Evolutionary conservation across 92 coral and sea anemone species (phyloP).

Genomic region (Isaurus tuberculatus): DNA sequence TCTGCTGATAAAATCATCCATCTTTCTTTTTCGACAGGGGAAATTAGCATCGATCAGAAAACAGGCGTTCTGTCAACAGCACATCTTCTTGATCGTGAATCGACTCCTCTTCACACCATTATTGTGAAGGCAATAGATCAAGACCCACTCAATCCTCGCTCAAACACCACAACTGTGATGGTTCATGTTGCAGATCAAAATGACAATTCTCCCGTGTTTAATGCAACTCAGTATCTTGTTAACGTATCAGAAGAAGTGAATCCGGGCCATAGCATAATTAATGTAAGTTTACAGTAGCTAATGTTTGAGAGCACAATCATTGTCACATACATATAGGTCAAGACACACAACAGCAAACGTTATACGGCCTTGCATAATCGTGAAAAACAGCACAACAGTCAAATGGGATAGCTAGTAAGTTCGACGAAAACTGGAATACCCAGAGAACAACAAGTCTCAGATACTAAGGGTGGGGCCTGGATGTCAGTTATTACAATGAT

Average conservation of each 20-base stretch:
- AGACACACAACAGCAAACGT: no score
- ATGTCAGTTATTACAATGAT: no score
- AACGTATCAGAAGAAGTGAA: conserved; percentile 44
- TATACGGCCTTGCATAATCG: no score
- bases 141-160: conserved; percentile 43
- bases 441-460: no score
- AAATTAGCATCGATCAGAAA: conserved; percentile 36
- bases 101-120: conserved; percentile 19
- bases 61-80: conserved; percentile 57
- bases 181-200: conserved; percentile 48
- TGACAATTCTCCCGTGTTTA: conserved; percentile 56
- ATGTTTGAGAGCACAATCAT: no score
- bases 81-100: conserved; percentile 51
- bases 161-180: conserved; percentile 45
- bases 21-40: conserved; percentile 16
- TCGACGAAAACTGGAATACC: no score
- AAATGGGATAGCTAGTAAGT: no score
- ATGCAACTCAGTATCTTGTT: conserved; percentile 13
- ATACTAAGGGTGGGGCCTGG: no score
- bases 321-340: no score
- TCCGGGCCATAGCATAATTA: conserved; percentile 37
- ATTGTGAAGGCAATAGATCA: conserved; percentile 41
- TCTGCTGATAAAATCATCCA: neutral
- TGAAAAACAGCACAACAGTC: no score
- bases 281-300: no score